Evolutionary conservation across 2,888 invertebrate genomes (phyloP).

Genomic region (Polyommatus iphigenia): DNA sequence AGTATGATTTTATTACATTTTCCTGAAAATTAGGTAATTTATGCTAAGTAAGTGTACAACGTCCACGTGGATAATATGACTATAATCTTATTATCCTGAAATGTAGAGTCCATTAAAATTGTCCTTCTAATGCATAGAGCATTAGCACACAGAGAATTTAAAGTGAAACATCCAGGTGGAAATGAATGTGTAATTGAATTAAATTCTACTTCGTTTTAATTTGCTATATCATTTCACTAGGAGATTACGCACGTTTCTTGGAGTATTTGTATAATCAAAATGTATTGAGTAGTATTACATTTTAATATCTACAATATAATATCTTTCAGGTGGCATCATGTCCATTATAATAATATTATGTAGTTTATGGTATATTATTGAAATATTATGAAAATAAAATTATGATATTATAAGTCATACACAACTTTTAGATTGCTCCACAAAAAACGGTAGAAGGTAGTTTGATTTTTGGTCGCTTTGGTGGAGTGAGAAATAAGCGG

Average conservation of each 20-base stretch:
- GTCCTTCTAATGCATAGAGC: neutral
- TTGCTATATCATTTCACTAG: neutral
- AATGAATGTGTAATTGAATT: neutral
- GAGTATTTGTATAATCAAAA: neutral
- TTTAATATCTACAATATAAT: no score
- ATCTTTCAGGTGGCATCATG: no score
- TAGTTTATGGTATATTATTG: no score
- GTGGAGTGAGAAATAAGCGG: no score
- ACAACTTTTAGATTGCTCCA: no score
- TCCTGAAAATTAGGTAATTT: neutral
- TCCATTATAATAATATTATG: no score
- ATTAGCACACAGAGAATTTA: neutral
- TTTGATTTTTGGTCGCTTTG: no score
- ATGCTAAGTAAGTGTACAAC: neutral
- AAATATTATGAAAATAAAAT: no score
- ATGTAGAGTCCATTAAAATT: constrained; percentile 4
- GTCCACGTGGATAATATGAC: neutral
- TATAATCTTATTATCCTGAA: neutral
- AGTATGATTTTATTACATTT: neutral
- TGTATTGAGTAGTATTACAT: no score
- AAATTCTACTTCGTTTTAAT: neutral
- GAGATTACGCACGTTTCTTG: neutral
- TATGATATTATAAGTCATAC: no score
- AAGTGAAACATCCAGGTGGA: neutral
- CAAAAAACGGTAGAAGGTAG: no score